Percentiles rank a stretch among this genome's conserved stretches.
phyloP scores from a whole-genome alignment of 1,140 invertebrate genomes.

The Saccostrea echinata region DNA sequence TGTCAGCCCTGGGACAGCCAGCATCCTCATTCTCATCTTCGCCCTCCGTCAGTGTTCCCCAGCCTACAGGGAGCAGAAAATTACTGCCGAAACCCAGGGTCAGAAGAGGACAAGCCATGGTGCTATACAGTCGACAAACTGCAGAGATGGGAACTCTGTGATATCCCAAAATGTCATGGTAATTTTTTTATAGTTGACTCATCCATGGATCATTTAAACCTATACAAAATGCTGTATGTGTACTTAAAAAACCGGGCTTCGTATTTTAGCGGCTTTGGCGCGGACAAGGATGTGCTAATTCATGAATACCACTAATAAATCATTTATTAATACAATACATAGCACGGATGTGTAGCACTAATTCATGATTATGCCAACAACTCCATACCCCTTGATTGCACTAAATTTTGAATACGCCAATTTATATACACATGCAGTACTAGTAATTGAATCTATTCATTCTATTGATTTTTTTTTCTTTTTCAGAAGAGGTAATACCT shows the following conservation, averaged over 20 bases:
- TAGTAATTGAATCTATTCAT: neutral
- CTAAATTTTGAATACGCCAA: too few species aligned
- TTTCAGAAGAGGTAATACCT: neutral
- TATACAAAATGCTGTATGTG: too few species aligned
- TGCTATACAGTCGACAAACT: constrained; percentile 90
- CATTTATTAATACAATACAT: too few species aligned
- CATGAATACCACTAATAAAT: too few species aligned
- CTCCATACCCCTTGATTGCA: too few species aligned
- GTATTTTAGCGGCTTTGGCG: too few species aligned
- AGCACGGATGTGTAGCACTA: too few species aligned
- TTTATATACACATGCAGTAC: too few species aligned
- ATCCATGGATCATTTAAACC: too few species aligned
- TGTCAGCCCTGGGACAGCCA: constrained; percentile 96
- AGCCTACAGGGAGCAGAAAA: constrained; percentile 94
- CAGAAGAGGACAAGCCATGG: constrained; percentile 95
- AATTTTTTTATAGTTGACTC: neutral
- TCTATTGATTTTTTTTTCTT: neutral
- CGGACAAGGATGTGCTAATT: too few species aligned
- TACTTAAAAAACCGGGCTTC: too few species aligned
- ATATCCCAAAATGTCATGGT: constrained; percentile 73
- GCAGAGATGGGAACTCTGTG: constrained; percentile 94
- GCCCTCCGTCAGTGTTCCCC: constrained; percentile 90
- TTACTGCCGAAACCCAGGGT: constrained; percentile 97
- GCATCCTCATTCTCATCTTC: constrained; percentile 90
- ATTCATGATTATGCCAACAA: too few species aligned